Base-by-base conservation (phyloP, 2,797 vertebrate genomes). In the Lacerta viridis region DNA sequence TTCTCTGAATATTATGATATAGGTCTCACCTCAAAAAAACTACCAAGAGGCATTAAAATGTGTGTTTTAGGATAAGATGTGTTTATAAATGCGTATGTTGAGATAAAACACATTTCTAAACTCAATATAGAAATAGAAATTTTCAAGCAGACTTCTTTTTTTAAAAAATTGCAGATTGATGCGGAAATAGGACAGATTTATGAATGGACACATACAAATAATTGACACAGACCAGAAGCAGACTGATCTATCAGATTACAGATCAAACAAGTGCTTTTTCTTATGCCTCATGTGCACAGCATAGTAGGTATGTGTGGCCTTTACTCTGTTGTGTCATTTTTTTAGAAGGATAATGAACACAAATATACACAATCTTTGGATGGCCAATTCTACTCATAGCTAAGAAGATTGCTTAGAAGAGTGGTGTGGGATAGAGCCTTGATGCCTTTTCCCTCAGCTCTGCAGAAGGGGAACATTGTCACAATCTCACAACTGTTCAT, bases 361-460 rank as follows among this genome's bases (percentile, higher is more conserved):
- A 55, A 74, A 74, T 41, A 82, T 15, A 68, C 29, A 41, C 11
- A 43, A 17, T 41, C 89, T 71, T 82, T 11, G 81, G 9, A n/a
- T 2, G 5, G 66, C 59, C 27, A 82, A n/a, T 78, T 91, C 77
- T 85, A 87, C 23, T 3, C 15, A 25, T 80, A 55, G 78, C 1
- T 80, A 80, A 55, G 33, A 41, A 33, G 23, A 41, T 7, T 43
- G 64, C 39, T 43, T 68, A 18, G 74, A 87, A 89, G 71, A 72
- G 0, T 66, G 75, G 85, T 89, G 79, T 85, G n/a, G 39, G 8
- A 74, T 8, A 85, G 23, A 86, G 61, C 11, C 5, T 87, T 86
- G 83, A 84, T 64, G 79, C 5, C 36, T 55, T 1, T 39, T 46
- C 86, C n/a, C 50, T 59, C 64, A 71, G 43, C 43, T 69, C 18